phyloP scores from a whole-genome alignment of 2,113 vertebrate species.

The Paramisgurnus dabryanus region DNA sequence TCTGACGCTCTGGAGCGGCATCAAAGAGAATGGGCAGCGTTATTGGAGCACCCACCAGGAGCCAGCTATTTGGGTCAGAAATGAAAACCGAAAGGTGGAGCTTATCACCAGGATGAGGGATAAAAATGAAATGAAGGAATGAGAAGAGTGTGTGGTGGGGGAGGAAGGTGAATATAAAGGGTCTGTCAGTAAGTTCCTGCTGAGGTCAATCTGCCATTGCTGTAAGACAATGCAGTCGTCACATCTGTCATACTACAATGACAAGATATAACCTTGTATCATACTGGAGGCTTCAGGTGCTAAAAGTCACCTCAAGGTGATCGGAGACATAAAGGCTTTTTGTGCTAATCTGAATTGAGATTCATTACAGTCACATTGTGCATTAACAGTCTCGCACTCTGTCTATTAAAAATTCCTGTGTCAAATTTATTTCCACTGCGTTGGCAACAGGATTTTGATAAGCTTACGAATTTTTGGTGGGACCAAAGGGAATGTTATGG shows the following conservation, averaged over 20 bases:
- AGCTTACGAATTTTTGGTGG: slow-evolving; percentile 26
- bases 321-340: slow-evolving; percentile 29
- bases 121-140: slow-evolving; percentile 26
- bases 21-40: slow-evolving; percentile 70
- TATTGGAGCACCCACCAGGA: slow-evolving; percentile 76
- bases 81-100: slow-evolving; percentile 37
- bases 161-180: slow-evolving; percentile 43
- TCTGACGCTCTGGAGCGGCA: slow-evolving; percentile 68
- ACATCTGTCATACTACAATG: slow-evolving; percentile 54
- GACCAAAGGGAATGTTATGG: slow-evolving; percentile 22
- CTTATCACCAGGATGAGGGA: slow-evolving; percentile 25
- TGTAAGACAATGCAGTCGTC: slow-evolving; percentile 68
- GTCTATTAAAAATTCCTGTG: slow-evolving; percentile 3
- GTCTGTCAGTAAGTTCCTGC: slow-evolving; percentile 69
- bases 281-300: slow-evolving; percentile 50
- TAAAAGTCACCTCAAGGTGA: slow-evolving; percentile 60
- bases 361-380: background rate
- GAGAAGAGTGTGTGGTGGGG: background rate
- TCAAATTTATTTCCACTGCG: slow-evolving; percentile 29
- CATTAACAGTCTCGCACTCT: background rate
- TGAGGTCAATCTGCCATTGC: slow-evolving; percentile 76
- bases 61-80: slow-evolving; percentile 74
- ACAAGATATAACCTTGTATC: slow-evolving; percentile 59
- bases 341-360: background rate
- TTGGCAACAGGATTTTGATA: slow-evolving; percentile 37